Base-by-base conservation (phyloP, 2,888 invertebrate species). In the Taenaris catops region DNA sequence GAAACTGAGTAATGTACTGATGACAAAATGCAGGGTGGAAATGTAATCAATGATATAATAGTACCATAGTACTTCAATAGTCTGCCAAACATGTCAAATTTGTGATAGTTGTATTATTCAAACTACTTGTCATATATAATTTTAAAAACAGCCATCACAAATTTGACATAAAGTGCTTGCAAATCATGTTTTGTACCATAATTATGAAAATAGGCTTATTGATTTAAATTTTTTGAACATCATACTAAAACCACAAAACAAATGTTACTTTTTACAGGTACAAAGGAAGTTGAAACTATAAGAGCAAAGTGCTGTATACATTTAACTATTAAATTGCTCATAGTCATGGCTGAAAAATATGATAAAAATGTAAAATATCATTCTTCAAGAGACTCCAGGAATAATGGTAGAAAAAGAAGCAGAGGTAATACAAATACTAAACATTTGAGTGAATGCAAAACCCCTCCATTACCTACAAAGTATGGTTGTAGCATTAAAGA, bases 11-110 rank as follows among this genome's bases (percentile, higher is more conserved):
- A 67, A 68, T 75, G 72, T 57, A 58, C 58, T 55, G 65, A 65
- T 64, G 66, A 58, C 62, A 58, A 57, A 60, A 58, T 65, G 61
- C 71, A 65, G 68, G 80, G 83, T 83, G 76, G 83, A 80, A 83
- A 84, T 81, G 84, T 83, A 84, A 84, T 80, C 83, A 75, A 69
- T 71, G 67, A 75, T 65, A 75, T 72, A 66, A 74, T 68, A 80
- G 76, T 80, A 75, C 9, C 57, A 63, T 66, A 70, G 67, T 67
- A 58, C 60, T 53, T 62, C 44, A 48, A 48, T 42, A 41, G 48
- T 48, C 53, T 55, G 53, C 50, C 50, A 48, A 49, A 53, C 25
- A 41, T 58, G 67, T 69, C 69, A 76, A 63, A 53, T 73, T 73
- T 67, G 67, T 73, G 67, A 71, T 52, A 58, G 65, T 66, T 64